Evolutionary conservation across 2,888 invertebrate genomes (phyloP).

Genomic region (Drosophila prolongata): DNA sequence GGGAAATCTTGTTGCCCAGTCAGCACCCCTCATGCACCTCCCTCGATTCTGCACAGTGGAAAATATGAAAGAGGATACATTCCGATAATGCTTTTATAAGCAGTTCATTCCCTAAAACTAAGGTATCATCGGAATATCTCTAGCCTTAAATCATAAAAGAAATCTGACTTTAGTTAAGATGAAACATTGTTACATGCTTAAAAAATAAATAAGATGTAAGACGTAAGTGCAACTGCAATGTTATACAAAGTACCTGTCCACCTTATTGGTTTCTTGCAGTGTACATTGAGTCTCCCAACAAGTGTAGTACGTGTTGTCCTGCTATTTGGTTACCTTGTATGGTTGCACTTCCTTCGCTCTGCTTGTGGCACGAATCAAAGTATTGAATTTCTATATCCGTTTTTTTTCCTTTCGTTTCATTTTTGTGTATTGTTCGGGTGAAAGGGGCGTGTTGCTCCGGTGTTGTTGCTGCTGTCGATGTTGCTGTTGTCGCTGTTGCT

Average conservation of each 20-base stretch:
- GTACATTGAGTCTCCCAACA: constrained; percentile 40
- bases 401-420: constrained; percentile 40
- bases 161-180: too few relatives aligned
- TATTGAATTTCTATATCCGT: constrained; percentile 84
- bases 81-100: too few relatives aligned
- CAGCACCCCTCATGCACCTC: not conserved
- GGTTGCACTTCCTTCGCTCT: constrained; percentile 71
- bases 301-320: constrained; percentile 77
- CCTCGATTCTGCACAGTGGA: constrained; percentile 2
- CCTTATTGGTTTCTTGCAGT: constrained; percentile 1
- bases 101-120: too few relatives aligned
- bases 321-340: constrained; percentile 78
- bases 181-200: too few relatives aligned
- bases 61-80: not conserved
- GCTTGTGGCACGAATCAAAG: constrained; percentile 83
- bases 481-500: constrained; percentile 17
- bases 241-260: too few relatives aligned
- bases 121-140: too few relatives aligned
- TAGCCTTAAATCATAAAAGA: too few relatives aligned
- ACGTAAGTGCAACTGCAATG: too few relatives aligned
- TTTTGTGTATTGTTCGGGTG: constrained; percentile 53
- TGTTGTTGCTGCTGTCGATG: constrained; percentile 12
- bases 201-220: too few relatives aligned
- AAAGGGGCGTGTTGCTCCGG: constrained; percentile 41
- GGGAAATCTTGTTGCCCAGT: constrained; percentile 19